phyloP scores from a whole-genome alignment of 2,113 vertebrate species.

The Regulus satrapa region DNA sequence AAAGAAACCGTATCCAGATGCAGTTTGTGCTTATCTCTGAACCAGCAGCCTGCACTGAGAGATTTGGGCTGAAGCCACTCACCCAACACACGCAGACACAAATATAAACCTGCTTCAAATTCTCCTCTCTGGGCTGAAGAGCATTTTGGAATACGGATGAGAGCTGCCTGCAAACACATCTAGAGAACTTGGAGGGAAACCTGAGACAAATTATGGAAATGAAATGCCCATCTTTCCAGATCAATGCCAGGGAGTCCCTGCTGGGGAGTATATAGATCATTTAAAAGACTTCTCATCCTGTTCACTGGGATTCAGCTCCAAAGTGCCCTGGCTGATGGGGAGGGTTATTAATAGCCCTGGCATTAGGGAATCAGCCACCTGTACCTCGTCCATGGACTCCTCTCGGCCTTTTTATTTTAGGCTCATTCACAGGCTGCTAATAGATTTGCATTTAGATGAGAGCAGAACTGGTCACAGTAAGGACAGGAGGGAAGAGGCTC shows the following conservation, averaged over 20 bases:
- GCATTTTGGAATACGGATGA: neutral
- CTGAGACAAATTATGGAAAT: slow-evolving; percentile 16
- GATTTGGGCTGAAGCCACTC: neutral
- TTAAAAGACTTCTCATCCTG: slow-evolving; percentile 7
- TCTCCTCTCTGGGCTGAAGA: neutral
- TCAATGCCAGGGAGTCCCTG: slow-evolving; percentile 23
- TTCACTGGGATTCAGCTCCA: neutral
- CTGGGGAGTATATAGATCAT: neutral
- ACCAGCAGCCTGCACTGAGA: neutral
- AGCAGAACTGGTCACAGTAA: neutral
- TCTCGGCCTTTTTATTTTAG: neutral
- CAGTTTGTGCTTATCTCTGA: neutral
- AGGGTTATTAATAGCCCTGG: neutral
- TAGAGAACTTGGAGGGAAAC: neutral
- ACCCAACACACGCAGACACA: neutral
- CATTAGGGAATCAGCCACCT: neutral
- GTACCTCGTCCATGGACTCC: neutral
- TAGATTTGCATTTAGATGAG: slow-evolving; percentile 22
- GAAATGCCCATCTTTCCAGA: slow-evolving; percentile 40
- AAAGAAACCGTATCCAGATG: neutral
- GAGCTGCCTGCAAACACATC: neutral
- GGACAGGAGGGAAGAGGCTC: neutral
- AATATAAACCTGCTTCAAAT: neutral
- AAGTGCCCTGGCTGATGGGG: neutral
- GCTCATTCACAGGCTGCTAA: neutral